These are phyloP conservation scores for Kryptolebias ocellatus DNA, from an alignment of 2,797 vertebrate genomes.

Conservation along the genomic window DNA sequence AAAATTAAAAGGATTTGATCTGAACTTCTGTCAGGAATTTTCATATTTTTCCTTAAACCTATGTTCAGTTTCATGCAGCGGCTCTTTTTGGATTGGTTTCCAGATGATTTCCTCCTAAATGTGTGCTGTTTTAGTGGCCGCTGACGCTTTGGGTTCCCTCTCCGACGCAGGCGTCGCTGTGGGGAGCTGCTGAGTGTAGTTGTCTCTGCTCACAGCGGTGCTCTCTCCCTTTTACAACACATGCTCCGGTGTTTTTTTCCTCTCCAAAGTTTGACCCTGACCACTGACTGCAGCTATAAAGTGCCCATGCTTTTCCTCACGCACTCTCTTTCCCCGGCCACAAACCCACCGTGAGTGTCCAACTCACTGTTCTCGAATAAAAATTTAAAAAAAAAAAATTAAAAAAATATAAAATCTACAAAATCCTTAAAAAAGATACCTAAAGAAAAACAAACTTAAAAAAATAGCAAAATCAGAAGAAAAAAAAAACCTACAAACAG, in stretches of 20 bases:
- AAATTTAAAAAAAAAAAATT: slow-evolving; percentile 66
- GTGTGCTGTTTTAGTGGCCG: no score
- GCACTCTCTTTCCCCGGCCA: slow-evolving; percentile 84
- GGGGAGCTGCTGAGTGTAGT: slow-evolving; percentile 61
- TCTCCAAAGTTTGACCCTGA: slow-evolving; percentile 74
- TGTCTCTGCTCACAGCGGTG: slow-evolving; percentile 30
- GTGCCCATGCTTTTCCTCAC: slow-evolving; percentile 73
- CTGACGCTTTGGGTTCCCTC: no score
- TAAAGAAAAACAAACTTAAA: slow-evolving; percentile 55
- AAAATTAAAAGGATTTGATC: no score
- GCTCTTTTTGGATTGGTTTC: no score
- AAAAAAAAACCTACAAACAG: slow-evolving; percentile 44
- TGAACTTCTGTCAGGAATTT: no score
- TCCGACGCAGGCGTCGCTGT: slow-evolving; percentile 82
- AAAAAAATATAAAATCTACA: slow-evolving; percentile 82
- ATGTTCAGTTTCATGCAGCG: no score
- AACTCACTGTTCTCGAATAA: slow-evolving; percentile 82
- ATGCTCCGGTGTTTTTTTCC: slow-evolving; percentile 54
- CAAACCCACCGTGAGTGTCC: slow-evolving; percentile 85
- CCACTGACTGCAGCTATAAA: slow-evolving; percentile 80
- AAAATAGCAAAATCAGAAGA: slow-evolving; percentile 69
- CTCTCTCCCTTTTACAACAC: slow-evolving; percentile 74
- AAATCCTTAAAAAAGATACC: slow-evolving; percentile 80
- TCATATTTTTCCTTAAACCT: no score
- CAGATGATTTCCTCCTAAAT: no score